Evolutionary conservation across 1,140 invertebrate species (phyloP), one percentile per base, ranked within the genome.

Genomic region (Brachionus sp.): DNA sequence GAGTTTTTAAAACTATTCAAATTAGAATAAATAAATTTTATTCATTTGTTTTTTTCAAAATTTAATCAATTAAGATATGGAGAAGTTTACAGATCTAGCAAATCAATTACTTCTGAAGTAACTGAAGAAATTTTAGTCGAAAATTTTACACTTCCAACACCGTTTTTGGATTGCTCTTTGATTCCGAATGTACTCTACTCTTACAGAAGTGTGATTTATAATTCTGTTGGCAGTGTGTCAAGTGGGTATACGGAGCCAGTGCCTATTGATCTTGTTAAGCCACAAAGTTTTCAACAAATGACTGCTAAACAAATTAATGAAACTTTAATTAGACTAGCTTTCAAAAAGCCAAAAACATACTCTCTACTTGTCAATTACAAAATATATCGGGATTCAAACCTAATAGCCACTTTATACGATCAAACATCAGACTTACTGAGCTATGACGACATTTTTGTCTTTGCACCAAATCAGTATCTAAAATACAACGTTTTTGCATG

Each of bases 401-500:
- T 46, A 46, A 75, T 75, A 25, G 5, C 19, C 42, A 46, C 70
- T 10, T 13, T 46, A 13, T 25, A 19, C 44, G 42, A 46, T 12
- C 19, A 75, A 44, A 75, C 10, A 3, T 39, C n/a, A 16, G 7
- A 12, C 23, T 44, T 37, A 46, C 25, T 75, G 10, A 44, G 6
- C n/a, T 75, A 44, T 46, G 39, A 46, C 19, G 70, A 75, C 23
- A 25, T 25, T 19, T 75, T 46, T 46, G 25, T 29, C 39, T 75
- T 75, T 75, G 9, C 16, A 6, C 70, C 70, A 75, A 19, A 75
- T 16, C 12, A 23, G n/a, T 75, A 44, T 25, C 12, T 13, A 12
- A 75, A 46, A 46, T 75, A 75, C 12, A 46, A 75, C 13, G 44
- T 75, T 6, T 75, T 46, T 75, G 70, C 70, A 0, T 75, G 70